Evolutionary conservation across 2,797 vertebrate species (phyloP).

Genomic region (Natrix natrix): DNA sequence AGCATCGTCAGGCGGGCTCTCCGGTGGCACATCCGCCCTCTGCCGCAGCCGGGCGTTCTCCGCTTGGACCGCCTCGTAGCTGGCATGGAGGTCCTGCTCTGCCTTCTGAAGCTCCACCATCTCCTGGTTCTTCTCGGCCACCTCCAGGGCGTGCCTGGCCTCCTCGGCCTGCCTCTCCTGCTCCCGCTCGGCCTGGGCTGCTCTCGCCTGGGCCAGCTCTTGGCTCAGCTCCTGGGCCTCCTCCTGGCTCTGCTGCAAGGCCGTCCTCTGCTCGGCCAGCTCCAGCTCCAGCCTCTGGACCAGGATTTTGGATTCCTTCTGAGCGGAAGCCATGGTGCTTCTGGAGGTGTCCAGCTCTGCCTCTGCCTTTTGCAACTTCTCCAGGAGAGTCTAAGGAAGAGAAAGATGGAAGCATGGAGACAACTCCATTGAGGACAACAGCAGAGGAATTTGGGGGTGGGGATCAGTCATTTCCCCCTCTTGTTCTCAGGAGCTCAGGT

Average conservation of each 20-base stretch:
- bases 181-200: constrained; percentile 48
- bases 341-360: constrained; percentile 72
- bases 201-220: constrained; percentile 62
- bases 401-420: not conserved
- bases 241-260: constrained; percentile 57
- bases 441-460: not conserved
- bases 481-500: not conserved
- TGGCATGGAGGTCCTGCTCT: constrained; percentile 47
- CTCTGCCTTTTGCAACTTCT: constrained; percentile 85
- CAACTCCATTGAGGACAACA: not conserved
- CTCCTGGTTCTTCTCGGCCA: constrained; percentile 59
- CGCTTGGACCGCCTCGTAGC: constrained; percentile 38
- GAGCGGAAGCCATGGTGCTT: constrained; percentile 72
- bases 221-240: constrained; percentile 53
- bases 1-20: constrained; percentile 6
- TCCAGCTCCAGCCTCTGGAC: constrained; percentile 65
- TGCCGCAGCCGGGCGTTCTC: constrained; percentile 74
- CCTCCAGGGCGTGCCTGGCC: constrained; percentile 44
- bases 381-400: constrained; percentile 76
- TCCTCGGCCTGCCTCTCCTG: constrained; percentile 52
- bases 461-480: no score
- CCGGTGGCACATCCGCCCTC: constrained; percentile 52
- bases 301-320: constrained; percentile 44
- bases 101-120: constrained; percentile 45
- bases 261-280: constrained; percentile 66